Evolutionary conservation across 2,888 invertebrate species (phyloP), one percentile per base, ranked within the genome.

Genomic region (Melinaea marsaeus): DNA sequence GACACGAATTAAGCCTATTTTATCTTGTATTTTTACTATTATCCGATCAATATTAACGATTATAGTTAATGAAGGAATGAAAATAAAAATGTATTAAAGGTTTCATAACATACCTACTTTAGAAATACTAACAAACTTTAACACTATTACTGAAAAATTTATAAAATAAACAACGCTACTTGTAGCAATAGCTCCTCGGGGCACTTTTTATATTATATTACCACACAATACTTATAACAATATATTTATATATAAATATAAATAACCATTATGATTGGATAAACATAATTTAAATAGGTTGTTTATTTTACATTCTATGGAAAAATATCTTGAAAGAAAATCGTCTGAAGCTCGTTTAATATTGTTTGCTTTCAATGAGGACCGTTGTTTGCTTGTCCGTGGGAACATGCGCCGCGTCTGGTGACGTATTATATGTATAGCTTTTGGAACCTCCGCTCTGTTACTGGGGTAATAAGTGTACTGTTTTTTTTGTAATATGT

Each of bases 311-410:
- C 47, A 42, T 62, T 62, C 46, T 56, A 46, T n/a, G 55, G 51
- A 63, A 66, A 65, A 65, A 64, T 62, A 60, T 64, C 56, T 61
- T 57, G 56, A 61, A 67, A 61, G 59, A 51, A 68, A 59, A 66
- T 56, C 62, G 60, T 58, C 58, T 47, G 58, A 48, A 58, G 67
- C 78, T 63, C 71, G 72, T 79, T 75, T 85, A 85, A 86, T 83
- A 79, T 83, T 88, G 87, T 88, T 86, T 87, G 76, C 80, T 83
- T 88, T 88, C 87, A 85, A 88, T 87, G 85, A 83, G 79, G 81
- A 75, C 80, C 78, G 83, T 85, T 80, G 80, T 70, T 64, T 69
- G 68, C 70, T 42, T 11, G 61, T 60, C 62, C 73, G 72, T 72
- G 74, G 69, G 77, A 75, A 74, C 62, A 62, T 61, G 67, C 72